Conservation (phyloP, 2,113 vertebrate species). For the Conger conger region DNA sequence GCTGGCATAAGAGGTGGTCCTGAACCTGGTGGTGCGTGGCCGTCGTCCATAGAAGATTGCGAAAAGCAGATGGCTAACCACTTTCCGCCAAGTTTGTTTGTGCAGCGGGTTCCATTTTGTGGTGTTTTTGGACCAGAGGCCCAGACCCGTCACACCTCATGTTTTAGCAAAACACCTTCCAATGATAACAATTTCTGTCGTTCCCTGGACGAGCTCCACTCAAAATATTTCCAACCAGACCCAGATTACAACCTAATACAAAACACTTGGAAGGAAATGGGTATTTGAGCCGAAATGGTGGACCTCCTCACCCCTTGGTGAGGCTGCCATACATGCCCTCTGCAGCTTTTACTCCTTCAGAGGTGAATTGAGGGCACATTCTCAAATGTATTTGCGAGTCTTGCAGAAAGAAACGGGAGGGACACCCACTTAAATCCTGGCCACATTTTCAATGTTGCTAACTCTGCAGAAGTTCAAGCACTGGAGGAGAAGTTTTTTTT, state of each 20-base stretch:
- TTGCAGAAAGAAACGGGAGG: neutral
- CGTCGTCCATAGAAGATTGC: neutral
- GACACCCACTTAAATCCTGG: neutral
- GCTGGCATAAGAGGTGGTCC: neutral
- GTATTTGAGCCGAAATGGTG: neutral
- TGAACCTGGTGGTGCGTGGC: neutral
- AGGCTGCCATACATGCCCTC: neutral
- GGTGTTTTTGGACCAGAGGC: neutral
- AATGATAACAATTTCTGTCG: neutral
- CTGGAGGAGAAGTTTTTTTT: neutral
- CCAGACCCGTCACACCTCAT: neutral
- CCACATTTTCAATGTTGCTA: neutral
- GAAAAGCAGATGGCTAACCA: neutral
- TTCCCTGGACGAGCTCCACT: neutral
- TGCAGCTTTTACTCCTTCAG: neutral
- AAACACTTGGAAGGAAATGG: neutral
- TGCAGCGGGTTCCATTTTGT: neutral
- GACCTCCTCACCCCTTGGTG: neutral
- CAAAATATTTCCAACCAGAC: neutral
- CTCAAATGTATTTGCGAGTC: neutral
- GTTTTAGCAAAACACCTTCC: slow-evolving; percentile 1
- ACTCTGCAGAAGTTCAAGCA: neutral
- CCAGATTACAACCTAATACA: neutral
- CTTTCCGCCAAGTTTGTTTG: neutral
- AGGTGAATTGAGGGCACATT: neutral